Evolutionary conservation across 2,797 vertebrate species (phyloP).

Genomic region (Rachycentron canadum): DNA sequence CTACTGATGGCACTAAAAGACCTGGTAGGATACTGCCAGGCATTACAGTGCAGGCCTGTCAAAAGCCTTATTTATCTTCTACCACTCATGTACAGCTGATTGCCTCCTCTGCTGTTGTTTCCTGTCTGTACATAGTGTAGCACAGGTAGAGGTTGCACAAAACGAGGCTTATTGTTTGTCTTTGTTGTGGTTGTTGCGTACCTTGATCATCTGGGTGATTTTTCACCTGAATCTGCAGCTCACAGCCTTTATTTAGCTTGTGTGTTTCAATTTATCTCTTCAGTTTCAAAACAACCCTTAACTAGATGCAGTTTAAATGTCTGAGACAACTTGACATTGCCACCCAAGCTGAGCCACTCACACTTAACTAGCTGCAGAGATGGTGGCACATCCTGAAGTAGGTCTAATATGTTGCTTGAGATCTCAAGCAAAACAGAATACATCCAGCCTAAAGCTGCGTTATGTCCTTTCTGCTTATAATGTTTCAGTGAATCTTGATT

Average conservation of each 20-base stretch:
- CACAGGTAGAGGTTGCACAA: neutral
- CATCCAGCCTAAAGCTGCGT: neutral
- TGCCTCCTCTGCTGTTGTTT: neutral
- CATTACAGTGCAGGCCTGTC: slow-evolving; percentile 12
- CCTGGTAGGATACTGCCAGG: slow-evolving; percentile 18
- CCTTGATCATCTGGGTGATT: neutral
- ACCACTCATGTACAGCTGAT: neutral
- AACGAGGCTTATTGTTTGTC: neutral
- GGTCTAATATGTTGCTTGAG: too few relatives aligned
- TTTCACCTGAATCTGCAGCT: neutral
- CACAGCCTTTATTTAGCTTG: neutral
- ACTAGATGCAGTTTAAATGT: too few relatives aligned
- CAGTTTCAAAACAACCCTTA: neutral
- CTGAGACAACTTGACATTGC: neutral
- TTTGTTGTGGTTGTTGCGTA: neutral
- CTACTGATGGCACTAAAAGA: slow-evolving; percentile 12
- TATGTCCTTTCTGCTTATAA: neutral
- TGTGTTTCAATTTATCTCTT: neutral
- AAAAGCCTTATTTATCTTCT: slow-evolving; percentile 13
- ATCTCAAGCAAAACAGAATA: neutral
- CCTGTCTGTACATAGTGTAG: neutral
- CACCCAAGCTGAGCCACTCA: too few relatives aligned
- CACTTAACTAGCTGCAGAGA: too few relatives aligned
- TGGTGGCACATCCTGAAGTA: neutral
- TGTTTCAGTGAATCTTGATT: neutral